phyloP scores from a whole-genome alignment of 2,888 invertebrate species.

The Melieria picta region DNA sequence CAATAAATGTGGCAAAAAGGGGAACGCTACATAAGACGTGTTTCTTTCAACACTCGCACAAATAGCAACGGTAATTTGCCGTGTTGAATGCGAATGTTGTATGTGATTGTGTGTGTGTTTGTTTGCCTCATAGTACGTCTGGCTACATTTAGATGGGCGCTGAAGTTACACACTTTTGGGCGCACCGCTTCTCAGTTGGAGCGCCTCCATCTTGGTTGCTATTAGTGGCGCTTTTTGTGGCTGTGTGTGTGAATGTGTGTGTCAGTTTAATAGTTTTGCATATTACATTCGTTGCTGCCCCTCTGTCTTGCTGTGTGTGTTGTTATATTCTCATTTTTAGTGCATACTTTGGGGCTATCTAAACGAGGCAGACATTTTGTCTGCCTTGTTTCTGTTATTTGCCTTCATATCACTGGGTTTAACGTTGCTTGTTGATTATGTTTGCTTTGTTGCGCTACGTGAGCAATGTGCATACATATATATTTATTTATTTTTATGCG shows the following conservation, averaged over 20 bases:
- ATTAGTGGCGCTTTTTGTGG: neutral
- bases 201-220: too few relatives aligned
- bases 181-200: too few relatives aligned
- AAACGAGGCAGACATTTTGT: slow-evolving; percentile 42
- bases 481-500: slow-evolving; percentile 3
- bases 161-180: too few relatives aligned
- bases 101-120: too few relatives aligned
- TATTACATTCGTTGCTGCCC: too few relatives aligned
- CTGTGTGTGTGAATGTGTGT: neutral
- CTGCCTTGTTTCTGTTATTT: slow-evolving; percentile 16
- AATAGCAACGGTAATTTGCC: too few relatives aligned
- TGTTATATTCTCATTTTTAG: slow-evolving; percentile 23
- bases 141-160: too few relatives aligned
- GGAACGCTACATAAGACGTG: too few relatives aligned
- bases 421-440: neutral
- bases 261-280: neutral
- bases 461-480: neutral
- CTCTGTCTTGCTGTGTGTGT: neutral
- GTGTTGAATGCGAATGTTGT: too few relatives aligned
- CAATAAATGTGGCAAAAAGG: too few relatives aligned
- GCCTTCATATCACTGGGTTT: slow-evolving; percentile 5
- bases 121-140: too few relatives aligned
- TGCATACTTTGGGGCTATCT: slow-evolving; percentile 38
- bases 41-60: too few relatives aligned
- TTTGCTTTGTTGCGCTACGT: neutral